Evolutionary conservation across 1,140 invertebrate genomes (phyloP).

Genomic region (Sycophaga agraensis): DNA sequence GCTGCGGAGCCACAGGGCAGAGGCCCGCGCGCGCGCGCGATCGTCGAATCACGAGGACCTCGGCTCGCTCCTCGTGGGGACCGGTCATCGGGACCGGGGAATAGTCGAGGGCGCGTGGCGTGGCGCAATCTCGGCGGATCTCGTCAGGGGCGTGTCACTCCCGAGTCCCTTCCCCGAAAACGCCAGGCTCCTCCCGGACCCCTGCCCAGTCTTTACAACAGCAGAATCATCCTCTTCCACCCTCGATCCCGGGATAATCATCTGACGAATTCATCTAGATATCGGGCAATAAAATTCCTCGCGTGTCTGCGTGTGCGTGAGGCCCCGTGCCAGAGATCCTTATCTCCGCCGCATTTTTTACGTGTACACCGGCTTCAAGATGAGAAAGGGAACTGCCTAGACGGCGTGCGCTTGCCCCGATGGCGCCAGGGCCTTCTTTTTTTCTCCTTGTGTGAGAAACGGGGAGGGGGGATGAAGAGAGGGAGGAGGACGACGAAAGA

Average conservation of each 20-base stretch:
- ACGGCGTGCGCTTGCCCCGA: constrained; percentile 1
- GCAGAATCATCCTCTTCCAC: constrained; percentile 49
- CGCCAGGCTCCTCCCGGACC: constrained; percentile 30
- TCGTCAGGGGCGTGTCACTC: constrained; percentile 48
- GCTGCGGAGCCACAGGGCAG: not conserved
- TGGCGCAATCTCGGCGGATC: constrained; percentile 43
- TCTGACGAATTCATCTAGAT: constrained; percentile 55
- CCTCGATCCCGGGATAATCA: constrained; percentile 38
- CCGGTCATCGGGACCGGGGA: not conserved
- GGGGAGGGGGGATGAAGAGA: too few species aligned
- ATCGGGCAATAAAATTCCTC: constrained; percentile 55
- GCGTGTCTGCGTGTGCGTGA: not conserved
- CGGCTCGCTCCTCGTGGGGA: too few species aligned
- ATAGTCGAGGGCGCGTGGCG: constrained; percentile 29
- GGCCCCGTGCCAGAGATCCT: constrained; percentile 19
- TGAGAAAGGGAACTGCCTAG: not conserved
- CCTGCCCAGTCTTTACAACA: constrained; percentile 30
- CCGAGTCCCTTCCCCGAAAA: constrained; percentile 32
- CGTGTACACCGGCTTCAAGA: too few species aligned
- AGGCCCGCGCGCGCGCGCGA: not conserved
- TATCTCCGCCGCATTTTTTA: constrained; percentile 41
- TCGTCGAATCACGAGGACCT: too few species aligned
- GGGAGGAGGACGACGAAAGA: too few species aligned
- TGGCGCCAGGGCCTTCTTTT: constrained; percentile 42
- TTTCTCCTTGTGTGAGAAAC: not conserved